Evolutionary conservation across 2,888 invertebrate species (phyloP), one percentile per base, ranked within the genome.

Genomic region (Trissolcus japonicus): DNA sequence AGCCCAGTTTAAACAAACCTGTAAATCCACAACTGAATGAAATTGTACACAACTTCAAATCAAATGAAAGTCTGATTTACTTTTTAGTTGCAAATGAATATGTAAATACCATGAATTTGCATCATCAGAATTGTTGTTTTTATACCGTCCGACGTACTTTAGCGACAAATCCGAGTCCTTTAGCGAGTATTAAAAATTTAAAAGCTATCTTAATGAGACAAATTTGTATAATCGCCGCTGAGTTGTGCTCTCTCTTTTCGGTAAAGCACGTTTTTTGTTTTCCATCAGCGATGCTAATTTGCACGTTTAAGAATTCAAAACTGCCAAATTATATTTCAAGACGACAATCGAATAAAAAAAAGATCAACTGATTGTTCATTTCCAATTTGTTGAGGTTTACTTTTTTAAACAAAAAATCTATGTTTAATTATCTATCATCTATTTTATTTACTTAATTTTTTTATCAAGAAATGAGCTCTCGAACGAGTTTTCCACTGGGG

Each of bases 111-210:
- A 56, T 56, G 66, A 66, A 57, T 57, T 35, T 19, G 41, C 51
- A 57, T 40, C 48, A 51, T 41, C 56, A 66, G 14, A n/a, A 48
- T 40, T 51, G 57, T 65, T 65, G 65, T 48, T 65, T 25, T 7
- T 35, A n/a, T 40, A 41, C 50, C 40, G 17, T 53, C 53, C 14
- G 14, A 48, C 54, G 65, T 65, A 21, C 35, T 50, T 48, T 11
- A 35, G 55, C 46, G 46, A 56, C 48, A 66, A 66, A 57, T 57
- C 66, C 51, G 9, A 65, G 48, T 43, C 48, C 48, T 65, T 41
- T 57, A 41, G 57, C 57, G 2, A 16, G 66, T 41, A 57, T 66
- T 55, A 65, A 65, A 56, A 65, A 65, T 57, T 66, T 66, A 57
- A 66, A 21, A 43, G 53, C 50, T 67, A 19, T 51, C 51, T 25